Conservation (phyloP, 2,113 vertebrate genomes). For the Tursiops truncatus region DNA sequence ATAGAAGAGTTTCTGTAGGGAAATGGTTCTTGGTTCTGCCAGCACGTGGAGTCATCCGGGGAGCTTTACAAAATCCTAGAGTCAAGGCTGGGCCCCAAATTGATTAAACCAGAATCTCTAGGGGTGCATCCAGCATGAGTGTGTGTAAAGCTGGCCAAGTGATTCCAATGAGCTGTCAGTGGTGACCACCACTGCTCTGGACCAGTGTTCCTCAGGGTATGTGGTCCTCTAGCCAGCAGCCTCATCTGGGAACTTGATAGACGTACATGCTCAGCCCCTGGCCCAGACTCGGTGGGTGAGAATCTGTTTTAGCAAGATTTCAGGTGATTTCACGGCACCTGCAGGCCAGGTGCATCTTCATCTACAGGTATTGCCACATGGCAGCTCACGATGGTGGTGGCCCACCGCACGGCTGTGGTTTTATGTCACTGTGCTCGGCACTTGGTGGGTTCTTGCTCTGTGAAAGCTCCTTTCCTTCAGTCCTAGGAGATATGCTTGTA, state of each 20-base stretch:
- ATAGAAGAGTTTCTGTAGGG: not conserved
- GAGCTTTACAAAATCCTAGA: not conserved
- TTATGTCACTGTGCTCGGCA: not conserved
- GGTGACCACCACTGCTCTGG: not conserved
- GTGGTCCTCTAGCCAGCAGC: not conserved
- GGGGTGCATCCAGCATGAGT: fast-evolving
- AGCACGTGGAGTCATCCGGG: not conserved
- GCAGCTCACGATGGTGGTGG: fast-evolving
- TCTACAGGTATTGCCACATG: fast-evolving
- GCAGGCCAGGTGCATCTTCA: not conserved
- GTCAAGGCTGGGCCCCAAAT: not conserved
- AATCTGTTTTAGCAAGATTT: not conserved
- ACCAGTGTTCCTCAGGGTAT: not conserved
- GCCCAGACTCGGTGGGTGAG: fast-evolving
- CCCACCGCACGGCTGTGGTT: fast-evolving
- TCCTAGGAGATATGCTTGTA: not conserved
- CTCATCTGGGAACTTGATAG: fast-evolving
- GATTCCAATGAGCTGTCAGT: not conserved
- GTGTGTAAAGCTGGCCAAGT: no score
- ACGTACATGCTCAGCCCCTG: fast-evolving
- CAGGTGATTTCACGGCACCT: fast-evolving
- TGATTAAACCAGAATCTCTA: not conserved
- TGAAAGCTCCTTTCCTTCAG: not conserved
- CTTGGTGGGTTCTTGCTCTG: not conserved
- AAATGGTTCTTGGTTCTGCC: not conserved